Base-by-base conservation (phyloP, 2,888 invertebrate species). In the Odiellus spinosus region DNA sequence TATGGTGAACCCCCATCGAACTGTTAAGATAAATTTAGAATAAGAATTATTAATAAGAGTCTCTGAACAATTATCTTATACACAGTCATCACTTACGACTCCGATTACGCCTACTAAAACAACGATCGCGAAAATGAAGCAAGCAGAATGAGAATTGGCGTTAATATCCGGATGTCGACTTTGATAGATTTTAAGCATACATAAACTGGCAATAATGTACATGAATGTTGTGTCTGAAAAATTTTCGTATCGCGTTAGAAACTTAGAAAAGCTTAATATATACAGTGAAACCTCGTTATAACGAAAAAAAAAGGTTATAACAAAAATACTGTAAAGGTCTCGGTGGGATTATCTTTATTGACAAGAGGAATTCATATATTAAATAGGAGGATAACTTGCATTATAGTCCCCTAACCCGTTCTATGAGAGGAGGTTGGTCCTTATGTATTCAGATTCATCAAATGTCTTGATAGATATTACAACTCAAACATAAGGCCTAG, bases 121-220 rank as follows among this genome's bases (percentile, higher is more conserved):
- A 0, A 84, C 77, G n/a, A 87, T 70, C 19, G 81, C 74, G 51
- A 80, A 76, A 62, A 85, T 80, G 45, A 71, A 67, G 50, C 69
- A 60, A 0, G 83, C 76, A 1, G 80, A 74, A 62, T 85, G 80
- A 39, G 84, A 81, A 60, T 77, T 76, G 3, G 86, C 85, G 60
- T 82, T 83, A 53, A 87, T 80, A 63, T 88, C 88, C 0, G 87
- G 83, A 66, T 88, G 88, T 1, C 88, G 71, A 42, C 76, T 79
- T 67, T 88, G 86, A 64, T 87, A 88, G 55, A 88, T 73, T 67
- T 85, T 85, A 44, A 88, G 73, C 77, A 87, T 83, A 59, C 79
- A 80, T 44, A 90, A 67, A 47, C 84, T 82, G 0, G 85, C 78
- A 59, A 86, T 85, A 56, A 87, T 79, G 65, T 88, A 90, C 88